phyloP scores from a whole-genome alignment of 2,797 vertebrate genomes.

The Sebastes diploproa region DNA sequence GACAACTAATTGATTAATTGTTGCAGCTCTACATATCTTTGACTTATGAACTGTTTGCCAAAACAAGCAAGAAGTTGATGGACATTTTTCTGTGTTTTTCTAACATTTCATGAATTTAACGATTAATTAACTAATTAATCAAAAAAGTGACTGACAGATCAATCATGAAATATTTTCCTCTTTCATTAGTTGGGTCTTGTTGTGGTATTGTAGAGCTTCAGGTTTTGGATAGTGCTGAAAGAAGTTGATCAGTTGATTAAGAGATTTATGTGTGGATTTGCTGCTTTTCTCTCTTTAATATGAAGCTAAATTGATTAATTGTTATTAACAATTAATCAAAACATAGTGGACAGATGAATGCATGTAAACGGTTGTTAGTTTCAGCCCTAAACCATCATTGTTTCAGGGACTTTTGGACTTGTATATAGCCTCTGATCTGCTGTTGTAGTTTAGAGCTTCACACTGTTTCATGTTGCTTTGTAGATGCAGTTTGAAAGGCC shows the following conservation, averaged over 20 bases:
- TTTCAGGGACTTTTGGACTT: background rate
- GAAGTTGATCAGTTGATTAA: no score
- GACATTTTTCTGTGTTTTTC: background rate
- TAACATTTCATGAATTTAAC: background rate
- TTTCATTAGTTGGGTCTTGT: background rate
- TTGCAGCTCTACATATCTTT: no score
- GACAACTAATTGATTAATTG: no score
- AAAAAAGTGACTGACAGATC: background rate
- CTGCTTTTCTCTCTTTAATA: background rate
- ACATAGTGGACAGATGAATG: background rate
- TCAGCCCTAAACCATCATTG: background rate
- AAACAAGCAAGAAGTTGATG: background rate
- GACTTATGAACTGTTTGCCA: background rate
- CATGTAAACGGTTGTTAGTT: background rate
- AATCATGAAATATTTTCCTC: background rate
- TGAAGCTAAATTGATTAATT: no score
- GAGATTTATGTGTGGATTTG: background rate
- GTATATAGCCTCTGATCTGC: background rate
- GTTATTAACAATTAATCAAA: no score
- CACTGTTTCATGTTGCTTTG: slow-evolving; percentile 11
- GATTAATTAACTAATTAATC: background rate
- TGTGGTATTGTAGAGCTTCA: background rate
- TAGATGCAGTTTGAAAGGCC: slow-evolving; percentile 24
- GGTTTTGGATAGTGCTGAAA: background rate
- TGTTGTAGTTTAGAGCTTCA: background rate